These are phyloP conservation scores for Gryllus bimaculatus DNA, from an alignment of 1,140 invertebrate genomes.

Conservation along the genomic window DNA sequence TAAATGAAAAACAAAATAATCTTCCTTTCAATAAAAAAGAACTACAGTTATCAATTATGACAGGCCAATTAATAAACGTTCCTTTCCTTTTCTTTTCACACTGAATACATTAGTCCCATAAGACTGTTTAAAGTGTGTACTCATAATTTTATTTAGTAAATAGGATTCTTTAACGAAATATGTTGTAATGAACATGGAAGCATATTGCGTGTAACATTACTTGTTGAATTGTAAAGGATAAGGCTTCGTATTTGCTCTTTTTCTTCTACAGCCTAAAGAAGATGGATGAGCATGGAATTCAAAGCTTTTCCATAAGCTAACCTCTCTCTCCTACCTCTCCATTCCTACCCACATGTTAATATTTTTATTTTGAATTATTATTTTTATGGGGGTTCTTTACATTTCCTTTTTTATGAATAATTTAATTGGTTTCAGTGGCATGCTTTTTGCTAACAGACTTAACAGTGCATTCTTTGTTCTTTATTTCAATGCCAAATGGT, in stretches of 20 bases:
- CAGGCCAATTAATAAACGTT: too few relatives aligned
- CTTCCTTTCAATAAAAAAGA: too few relatives aligned
- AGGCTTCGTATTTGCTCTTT: slow-evolving; percentile 21
- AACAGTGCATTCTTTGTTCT: background rate
- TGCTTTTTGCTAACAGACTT: background rate
- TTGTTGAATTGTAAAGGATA: slow-evolving; percentile 24
- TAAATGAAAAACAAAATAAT: too few relatives aligned
- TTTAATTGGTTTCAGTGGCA: background rate
- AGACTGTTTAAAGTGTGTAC: too few relatives aligned
- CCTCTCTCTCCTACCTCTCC: slow-evolving; percentile 5
- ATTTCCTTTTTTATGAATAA: background rate
- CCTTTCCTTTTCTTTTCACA: too few relatives aligned
- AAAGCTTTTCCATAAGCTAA: slow-evolving; percentile 11
- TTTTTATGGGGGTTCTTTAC: background rate
- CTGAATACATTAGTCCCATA: too few relatives aligned
- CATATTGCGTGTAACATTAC: too few relatives aligned
- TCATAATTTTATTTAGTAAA: too few relatives aligned
- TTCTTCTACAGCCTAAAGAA: slow-evolving; percentile 23
- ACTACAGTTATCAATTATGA: too few relatives aligned
- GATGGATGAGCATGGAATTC: slow-evolving; percentile 22
- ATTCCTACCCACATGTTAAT: slow-evolving; percentile 9
- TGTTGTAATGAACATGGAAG: too few relatives aligned
- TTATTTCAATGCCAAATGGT: background rate
- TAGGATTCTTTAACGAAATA: too few relatives aligned
- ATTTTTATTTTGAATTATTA: background rate